Conservation (phyloP, 2,797 vertebrate species). For the Cottoperca gobio region DNA sequence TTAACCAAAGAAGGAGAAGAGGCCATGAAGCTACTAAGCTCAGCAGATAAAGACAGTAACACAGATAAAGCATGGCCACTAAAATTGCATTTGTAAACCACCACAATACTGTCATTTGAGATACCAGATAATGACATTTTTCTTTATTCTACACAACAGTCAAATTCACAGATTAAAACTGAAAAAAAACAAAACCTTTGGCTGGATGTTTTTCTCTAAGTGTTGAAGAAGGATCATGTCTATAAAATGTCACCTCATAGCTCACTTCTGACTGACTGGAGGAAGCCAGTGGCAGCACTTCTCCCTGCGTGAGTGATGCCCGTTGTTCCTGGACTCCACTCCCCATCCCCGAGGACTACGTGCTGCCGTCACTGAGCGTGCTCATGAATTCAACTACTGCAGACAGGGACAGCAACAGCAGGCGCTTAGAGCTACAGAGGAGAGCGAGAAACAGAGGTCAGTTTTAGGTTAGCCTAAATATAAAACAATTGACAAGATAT, state of each 20-base stretch:
- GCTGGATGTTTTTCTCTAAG: background rate
- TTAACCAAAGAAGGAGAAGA: conserved; percentile 8
- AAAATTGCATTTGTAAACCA: background rate
- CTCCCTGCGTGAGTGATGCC: conserved; percentile 82
- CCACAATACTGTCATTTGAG: background rate
- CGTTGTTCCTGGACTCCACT: conserved; percentile 89
- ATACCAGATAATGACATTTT: background rate
- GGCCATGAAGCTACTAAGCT: background rate
- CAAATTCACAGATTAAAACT: background rate
- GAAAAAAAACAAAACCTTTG: background rate
- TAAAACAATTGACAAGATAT: conserved; percentile 22
- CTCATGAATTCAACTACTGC: conserved; percentile 67
- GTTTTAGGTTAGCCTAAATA: conserved; percentile 28
- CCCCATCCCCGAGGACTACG: conserved; percentile 88
- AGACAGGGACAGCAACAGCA: conserved; percentile 13
- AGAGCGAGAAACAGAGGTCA: conserved; percentile 9
- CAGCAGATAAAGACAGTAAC: background rate
- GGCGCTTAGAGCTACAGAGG: conserved; percentile 17
- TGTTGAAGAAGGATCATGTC: background rate
- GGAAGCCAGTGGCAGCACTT: conserved; percentile 82
- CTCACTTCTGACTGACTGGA: conserved; percentile 86
- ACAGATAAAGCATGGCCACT: conserved; percentile 1
- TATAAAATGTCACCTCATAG: conserved; percentile 7
- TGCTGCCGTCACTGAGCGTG: conserved; percentile 34
- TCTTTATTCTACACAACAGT: background rate